Conservation (phyloP, 2,797 vertebrate species). For the Sparus aurata region DNA sequence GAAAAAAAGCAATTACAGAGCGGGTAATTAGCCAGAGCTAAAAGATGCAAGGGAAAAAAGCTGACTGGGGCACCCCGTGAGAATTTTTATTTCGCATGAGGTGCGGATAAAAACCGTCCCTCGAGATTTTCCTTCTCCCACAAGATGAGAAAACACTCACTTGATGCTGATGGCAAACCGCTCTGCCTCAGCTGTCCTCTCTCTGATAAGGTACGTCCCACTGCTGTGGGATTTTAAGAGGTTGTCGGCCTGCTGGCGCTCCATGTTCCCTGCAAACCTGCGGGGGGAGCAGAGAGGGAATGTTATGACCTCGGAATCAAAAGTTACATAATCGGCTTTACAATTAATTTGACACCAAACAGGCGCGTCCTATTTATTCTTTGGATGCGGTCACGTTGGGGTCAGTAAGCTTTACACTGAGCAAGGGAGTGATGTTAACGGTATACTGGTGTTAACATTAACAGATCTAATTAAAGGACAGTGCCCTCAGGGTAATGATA, state of each 20-base stretch:
- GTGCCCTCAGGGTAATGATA: constrained; percentile 26
- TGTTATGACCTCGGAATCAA: constrained; percentile 27
- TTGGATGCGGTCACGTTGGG: background rate
- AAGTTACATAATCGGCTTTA: constrained; percentile 4
- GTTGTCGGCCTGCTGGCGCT: constrained; percentile 97
- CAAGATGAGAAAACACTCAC: constrained; percentile 82
- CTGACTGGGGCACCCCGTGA: constrained; percentile 44
- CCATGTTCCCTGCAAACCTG: constrained; percentile 99
- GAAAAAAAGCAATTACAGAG: constrained; percentile 66
- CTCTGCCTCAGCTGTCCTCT: constrained; percentile 95
- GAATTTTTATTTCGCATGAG: constrained; percentile 41
- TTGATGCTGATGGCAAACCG: constrained; percentile 99
- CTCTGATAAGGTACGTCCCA: constrained; percentile 97
- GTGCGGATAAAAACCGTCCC: constrained; percentile 46
- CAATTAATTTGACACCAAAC: constrained; percentile 38
- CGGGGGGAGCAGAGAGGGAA: constrained; percentile 19
- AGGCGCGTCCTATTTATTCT: constrained; percentile 38
- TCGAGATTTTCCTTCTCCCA: constrained; percentile 28
- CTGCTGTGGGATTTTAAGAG: constrained; percentile 94
- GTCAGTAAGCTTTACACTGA: constrained; percentile 36
- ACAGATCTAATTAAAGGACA: constrained; percentile 40
- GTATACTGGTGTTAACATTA: constrained; percentile 7
- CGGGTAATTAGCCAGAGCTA: constrained; percentile 60
- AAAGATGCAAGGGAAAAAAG: constrained; percentile 50
- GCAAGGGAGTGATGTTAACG: background rate